Conservation (phyloP, 2,113 vertebrate genomes). For the Gorsachius goisagi region DNA sequence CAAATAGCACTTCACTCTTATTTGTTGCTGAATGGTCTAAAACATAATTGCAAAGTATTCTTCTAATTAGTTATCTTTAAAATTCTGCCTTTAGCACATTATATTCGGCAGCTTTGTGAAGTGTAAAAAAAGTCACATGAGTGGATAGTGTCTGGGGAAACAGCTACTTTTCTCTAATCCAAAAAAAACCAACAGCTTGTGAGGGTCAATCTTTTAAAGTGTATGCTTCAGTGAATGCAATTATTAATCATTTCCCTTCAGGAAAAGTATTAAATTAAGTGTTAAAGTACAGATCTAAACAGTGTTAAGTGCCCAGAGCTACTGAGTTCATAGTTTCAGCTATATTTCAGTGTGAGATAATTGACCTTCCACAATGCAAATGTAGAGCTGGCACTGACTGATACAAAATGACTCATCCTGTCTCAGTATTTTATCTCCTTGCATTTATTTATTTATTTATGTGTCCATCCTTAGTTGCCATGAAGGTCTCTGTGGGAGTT, state of each 20-base stretch:
- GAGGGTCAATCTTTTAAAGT: slow-evolving; percentile 74
- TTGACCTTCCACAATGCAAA: slow-evolving; percentile 70
- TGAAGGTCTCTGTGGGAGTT: neutral
- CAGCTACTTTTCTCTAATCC: slow-evolving; percentile 63
- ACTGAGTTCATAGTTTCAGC: slow-evolving; percentile 66
- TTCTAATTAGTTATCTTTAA: slow-evolving; percentile 68
- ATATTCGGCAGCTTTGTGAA: slow-evolving; percentile 48
- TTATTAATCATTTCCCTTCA: slow-evolving; percentile 79
- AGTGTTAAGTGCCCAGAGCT: slow-evolving; percentile 64
- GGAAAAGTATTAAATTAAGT: slow-evolving; percentile 79
- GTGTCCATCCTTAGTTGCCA: slow-evolving; percentile 4
- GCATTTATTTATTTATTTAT: slow-evolving; percentile 34
- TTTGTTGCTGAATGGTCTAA: slow-evolving; percentile 41
- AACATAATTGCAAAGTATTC: slow-evolving; percentile 30
- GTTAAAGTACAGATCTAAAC: slow-evolving; percentile 79
- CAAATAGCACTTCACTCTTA: neutral
- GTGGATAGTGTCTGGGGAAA: slow-evolving; percentile 48
- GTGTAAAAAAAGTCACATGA: slow-evolving; percentile 56
- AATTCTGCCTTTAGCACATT: slow-evolving; percentile 55
- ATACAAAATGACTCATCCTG: slow-evolving; percentile 55
- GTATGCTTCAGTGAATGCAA: slow-evolving; percentile 71
- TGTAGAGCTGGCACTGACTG: slow-evolving; percentile 47
- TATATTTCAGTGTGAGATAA: slow-evolving; percentile 72
- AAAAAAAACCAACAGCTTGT: slow-evolving; percentile 71
- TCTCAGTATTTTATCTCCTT: slow-evolving; percentile 46